Conservation (phyloP, 64 coral and sea anemone genomes). For the Astreopora myriophthalma region DNA sequence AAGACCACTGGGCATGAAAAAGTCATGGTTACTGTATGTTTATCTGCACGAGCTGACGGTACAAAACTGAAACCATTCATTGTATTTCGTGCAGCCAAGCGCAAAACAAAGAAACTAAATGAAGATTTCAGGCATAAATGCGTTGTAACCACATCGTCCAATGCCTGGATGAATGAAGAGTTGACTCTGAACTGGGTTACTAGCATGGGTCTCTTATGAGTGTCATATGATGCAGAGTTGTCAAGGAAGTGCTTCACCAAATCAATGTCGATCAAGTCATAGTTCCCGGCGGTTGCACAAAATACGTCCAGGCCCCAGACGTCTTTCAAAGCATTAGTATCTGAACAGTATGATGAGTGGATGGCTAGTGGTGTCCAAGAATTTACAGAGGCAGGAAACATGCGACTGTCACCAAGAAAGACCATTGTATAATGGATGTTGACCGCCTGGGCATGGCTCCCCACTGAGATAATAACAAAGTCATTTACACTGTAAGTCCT, state of each 20-base stretch:
- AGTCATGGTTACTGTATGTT: constrained; percentile 42
- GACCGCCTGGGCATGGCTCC: neutral
- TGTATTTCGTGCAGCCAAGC: constrained; percentile 49
- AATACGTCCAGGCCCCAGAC: constrained; percentile 46
- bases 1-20: constrained; percentile 58
- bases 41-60: constrained; percentile 36
- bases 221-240: constrained; percentile 34
- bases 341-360: constrained; percentile 61
- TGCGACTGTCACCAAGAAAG: constrained; percentile 22
- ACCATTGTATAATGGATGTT: constrained; percentile 9
- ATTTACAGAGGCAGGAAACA: constrained; percentile 50
- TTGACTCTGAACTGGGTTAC: constrained; percentile 57
- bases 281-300: constrained; percentile 61
- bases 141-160: constrained; percentile 2
- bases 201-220: constrained; percentile 48
- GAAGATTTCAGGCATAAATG: constrained; percentile 2
- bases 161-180: constrained; percentile 71
- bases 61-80: constrained; percentile 65
- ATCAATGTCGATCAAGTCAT: constrained; percentile 53
- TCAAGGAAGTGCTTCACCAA: constrained; percentile 23
- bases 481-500: neutral
- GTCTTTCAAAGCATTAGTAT: constrained; percentile 57
- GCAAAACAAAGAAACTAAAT: constrained; percentile 29
- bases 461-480: neutral
- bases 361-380: constrained; percentile 52